Base-by-base conservation (phyloP, 2,797 vertebrate genomes). In the Poecilia gillii region DNA sequence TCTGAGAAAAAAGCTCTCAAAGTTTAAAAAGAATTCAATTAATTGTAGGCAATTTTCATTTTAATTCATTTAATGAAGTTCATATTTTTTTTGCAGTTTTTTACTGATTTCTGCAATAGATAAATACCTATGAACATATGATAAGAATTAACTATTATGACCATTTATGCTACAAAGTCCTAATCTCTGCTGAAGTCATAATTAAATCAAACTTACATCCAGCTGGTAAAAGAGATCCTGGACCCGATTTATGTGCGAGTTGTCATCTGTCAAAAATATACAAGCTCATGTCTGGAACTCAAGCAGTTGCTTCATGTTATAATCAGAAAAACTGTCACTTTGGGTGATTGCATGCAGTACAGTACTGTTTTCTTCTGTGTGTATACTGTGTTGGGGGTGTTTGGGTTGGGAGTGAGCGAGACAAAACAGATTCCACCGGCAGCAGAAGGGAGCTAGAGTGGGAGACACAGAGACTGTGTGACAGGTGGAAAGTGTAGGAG, bases 301-400 rank as follows among this genome's bases (percentile, higher is more conserved):
- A 36, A 53, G 53, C 71, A 88, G 80, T 89, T 68, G 49, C 78
- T 72, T 89, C 71, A 59, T 59, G 87, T 59, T 33, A 41, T 81
- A 71, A 83, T 88, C 73, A 81, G 77, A 81, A 75, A 90, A 85
- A 76, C 79, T 86, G 88, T 87, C 86, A 86, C 75, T 83, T 77
- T 18, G 36, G 64, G 46, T 85, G 59, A 85, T 79, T 23, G 64
- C 51, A 41, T 75, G 55, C 53, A 71, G 51, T 76, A 51, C 46
- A 74, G 73, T 64, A 49, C 55, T 84, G 84, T 89, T 80, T 75
- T 68, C 77, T 78, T 79, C 71, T 86, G 76, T 84, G 76, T 83
- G 49, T 79, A 83, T 81, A 81, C 77, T 79, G 74, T 55, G 55
- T 59, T 59, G 81, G 64, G 64, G 73, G 53, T 31, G 53, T 75